These are phyloP conservation scores for Falco naumanni DNA, from an alignment of 2,797 vertebrate species.

Conservation along the genomic window DNA sequence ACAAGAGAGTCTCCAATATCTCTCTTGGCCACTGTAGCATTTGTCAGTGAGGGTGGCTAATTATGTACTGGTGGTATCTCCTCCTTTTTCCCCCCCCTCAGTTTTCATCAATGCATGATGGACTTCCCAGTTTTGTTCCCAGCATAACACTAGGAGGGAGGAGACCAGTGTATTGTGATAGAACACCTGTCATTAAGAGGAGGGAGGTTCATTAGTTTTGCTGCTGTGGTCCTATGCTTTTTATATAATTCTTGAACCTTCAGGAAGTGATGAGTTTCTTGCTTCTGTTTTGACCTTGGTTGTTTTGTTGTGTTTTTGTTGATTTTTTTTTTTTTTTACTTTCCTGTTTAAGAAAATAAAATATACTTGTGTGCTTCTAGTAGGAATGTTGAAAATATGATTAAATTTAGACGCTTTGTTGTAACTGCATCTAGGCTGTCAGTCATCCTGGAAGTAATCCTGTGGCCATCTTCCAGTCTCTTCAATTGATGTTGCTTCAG, in stretches of 20 bases:
- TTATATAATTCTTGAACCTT: neutral
- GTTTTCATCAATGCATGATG: neutral
- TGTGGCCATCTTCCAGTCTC: neutral
- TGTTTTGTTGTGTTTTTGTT: neutral
- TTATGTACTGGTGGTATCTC: neutral
- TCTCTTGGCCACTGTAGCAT: neutral
- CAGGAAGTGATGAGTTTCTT: neutral
- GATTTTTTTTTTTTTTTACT: neutral
- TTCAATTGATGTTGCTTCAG: neutral
- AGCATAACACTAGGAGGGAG: neutral
- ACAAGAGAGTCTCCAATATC: neutral
- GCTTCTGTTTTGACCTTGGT: neutral
- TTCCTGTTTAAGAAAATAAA: neutral
- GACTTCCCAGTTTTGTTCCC: neutral
- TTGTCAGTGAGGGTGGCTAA: neutral
- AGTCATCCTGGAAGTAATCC: neutral
- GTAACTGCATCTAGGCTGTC: neutral
- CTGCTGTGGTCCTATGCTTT: neutral
- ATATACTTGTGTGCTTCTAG: neutral
- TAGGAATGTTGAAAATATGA: neutral
- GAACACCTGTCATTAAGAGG: neutral
- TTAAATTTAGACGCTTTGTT: neutral
- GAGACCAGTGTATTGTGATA: neutral
- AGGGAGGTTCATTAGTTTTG: neutral
- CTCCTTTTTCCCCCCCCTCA: neutral